Evolutionary conservation across 2,797 vertebrate species (phyloP), one percentile per base, ranked within the genome.

Genomic region (Typhlichthys eigenmanni): DNA sequence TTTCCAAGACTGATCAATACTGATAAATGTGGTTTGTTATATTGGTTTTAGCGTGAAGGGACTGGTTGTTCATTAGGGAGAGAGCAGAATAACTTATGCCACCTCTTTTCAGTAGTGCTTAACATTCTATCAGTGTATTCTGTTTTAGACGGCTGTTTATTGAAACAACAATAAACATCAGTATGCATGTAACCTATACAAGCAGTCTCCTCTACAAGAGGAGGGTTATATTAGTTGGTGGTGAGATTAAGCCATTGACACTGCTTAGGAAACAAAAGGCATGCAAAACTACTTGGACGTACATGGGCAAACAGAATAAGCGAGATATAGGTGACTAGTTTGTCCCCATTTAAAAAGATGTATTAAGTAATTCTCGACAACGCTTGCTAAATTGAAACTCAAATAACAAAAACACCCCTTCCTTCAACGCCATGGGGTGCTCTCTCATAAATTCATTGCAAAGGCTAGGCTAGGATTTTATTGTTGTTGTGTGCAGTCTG

Each of bases 211-310:
- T 72, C 75, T 69, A 74, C 69, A 78, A 62, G 69, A 72, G 78
- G 64, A n/a, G 76, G 60, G 55, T 60, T 62, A 64, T 62, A 64
- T 64, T 29, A 55, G 75, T 63, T 62, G 64, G 65, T 60, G 68
- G 75, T 32, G 46, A 76, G 64, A 75, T 69, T 17, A 56, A 86
- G 83, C 83, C 76, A 79, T 79, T 84, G 12, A 16, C 47, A n/a
- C 66, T 58, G 69, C 78, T 73, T 55, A 14, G 7, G 13, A 53
- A 71, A 78, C 64, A 74, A 62, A 80, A 81, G 75, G 73, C 79
- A 74, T 76, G 71, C 48, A 70, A 17, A 72, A n/a, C 54, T 50
- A 46, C 45, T 14, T 19, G 29, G 8, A 24, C 24, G 12, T 58
- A 45, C 34, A 47, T 59, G 55, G 45, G 66, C 62, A 60, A 50